Percentiles rank a stretch among this genome's conserved stretches.
Evolutionary conservation across 2,797 vertebrate species (phyloP).

Genomic region (Darevskia mixta): DNA sequence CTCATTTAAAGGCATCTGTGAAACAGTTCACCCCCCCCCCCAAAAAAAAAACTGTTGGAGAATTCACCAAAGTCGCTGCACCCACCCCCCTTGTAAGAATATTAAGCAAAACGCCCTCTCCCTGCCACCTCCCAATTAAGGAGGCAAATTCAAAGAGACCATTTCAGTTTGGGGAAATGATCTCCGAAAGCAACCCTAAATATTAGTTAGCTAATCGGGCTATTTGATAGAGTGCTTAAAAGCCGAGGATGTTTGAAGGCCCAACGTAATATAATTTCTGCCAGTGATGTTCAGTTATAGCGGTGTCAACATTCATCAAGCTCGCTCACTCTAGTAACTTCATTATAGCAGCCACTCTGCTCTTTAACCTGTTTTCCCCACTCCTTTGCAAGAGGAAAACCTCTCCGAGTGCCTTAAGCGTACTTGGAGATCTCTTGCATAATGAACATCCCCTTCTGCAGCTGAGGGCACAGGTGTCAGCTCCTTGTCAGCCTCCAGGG

Average conservation of each 20-base stretch:
- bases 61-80: not conserved
- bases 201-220: conserved; percentile 12
- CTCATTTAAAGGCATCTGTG: too few species aligned
- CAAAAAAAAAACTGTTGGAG: not conserved
- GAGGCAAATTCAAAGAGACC: not conserved
- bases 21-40: too few species aligned
- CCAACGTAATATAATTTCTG: not conserved
- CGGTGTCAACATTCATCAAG: conserved; percentile 9
- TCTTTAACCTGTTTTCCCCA: conserved; percentile 17
- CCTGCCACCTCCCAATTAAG: not conserved
- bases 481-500: conserved; percentile 66
- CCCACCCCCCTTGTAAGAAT: not conserved
- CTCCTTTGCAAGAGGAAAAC: not conserved
- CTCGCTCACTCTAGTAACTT: not conserved
- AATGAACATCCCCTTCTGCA: conserved; percentile 14
- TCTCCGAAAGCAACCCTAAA: conserved; percentile 11
- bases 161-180: conserved; percentile 29
- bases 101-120: not conserved
- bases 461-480: conserved; percentile 74
- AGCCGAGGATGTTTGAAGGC: conserved; percentile 5
- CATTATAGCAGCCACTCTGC: not conserved
- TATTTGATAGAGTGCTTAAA: conserved; percentile 28
- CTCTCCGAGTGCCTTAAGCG: conserved; percentile 18
- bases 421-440: conserved; percentile 29
- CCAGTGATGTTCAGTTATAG: not conserved